These are phyloP conservation scores for Chrysolina americana DNA, from an alignment of 2,888 invertebrate species.

Conservation along the genomic window DNA sequence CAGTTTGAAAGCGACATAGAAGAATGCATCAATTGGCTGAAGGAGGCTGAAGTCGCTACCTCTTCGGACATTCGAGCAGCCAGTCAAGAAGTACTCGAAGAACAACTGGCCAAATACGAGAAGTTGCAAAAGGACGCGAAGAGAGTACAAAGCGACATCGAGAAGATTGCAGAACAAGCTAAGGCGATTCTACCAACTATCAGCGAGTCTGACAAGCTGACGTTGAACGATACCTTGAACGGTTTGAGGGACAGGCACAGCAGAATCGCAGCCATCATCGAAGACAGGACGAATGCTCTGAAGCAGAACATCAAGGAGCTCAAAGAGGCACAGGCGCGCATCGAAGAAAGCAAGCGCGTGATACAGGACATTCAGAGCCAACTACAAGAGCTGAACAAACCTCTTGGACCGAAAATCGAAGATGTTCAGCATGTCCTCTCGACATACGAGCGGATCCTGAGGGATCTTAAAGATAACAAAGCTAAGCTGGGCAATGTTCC, in stretches of 20 bases:
- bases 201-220: constrained; percentile 88
- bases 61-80: constrained; percentile 86
- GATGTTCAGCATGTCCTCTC: constrained; percentile 89
- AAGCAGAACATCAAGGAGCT: constrained; percentile 86
- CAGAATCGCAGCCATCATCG: constrained; percentile 81
- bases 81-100: constrained; percentile 86
- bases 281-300: constrained; percentile 81
- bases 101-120: constrained; percentile 89
- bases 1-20: constrained; percentile 87
- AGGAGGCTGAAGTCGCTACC: constrained; percentile 90
- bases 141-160: constrained; percentile 79
- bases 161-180: constrained; percentile 83
- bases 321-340: constrained; percentile 83
- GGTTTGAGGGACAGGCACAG: constrained; percentile 84
- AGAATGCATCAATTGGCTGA: constrained; percentile 89
- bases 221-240: constrained; percentile 85
- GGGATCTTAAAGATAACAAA: constrained; percentile 84
- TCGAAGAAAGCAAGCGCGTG: constrained; percentile 86
- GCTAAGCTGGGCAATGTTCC: constrained; percentile 84
- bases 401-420: constrained; percentile 89
- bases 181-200: constrained; percentile 85
- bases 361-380: constrained; percentile 87
- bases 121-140: constrained; percentile 83
- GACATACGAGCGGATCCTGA: constrained; percentile 84
- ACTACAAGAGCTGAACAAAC: constrained; percentile 86